Evolutionary conservation across 2,113 vertebrate species (phyloP).

Genomic region (Dicrurus megarhynchus): DNA sequence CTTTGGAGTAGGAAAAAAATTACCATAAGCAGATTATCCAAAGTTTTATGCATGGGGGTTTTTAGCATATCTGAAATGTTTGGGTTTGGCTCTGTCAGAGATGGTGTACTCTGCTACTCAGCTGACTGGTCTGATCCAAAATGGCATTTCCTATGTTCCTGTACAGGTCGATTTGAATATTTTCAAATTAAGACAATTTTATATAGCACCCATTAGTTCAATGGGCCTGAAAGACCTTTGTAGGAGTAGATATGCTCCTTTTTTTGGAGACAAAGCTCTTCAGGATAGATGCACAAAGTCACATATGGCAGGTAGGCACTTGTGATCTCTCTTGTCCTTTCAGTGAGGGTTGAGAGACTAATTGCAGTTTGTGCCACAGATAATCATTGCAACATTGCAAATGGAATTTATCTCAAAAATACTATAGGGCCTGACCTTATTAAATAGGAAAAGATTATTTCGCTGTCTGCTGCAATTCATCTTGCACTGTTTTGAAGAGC

Average conservation of each 20-base stretch:
- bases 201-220: neutral
- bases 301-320: neutral
- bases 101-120: neutral
- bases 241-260: neutral
- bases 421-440: neutral
- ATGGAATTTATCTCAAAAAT: slow-evolving; percentile 8
- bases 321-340: neutral
- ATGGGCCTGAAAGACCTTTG: neutral
- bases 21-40: neutral
- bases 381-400: neutral
- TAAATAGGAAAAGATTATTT: slow-evolving; percentile 26
- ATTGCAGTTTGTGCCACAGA: neutral
- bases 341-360: neutral
- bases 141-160: neutral
- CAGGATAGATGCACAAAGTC: neutral
- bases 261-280: neutral
- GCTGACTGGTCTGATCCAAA: neutral
- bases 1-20: neutral
- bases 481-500: neutral
- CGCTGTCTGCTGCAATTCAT: neutral
- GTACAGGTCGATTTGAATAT: neutral
- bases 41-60: neutral
- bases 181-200: neutral
- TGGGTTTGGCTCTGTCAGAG: neutral
- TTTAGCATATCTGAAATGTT: neutral